Base-by-base conservation (phyloP, 1,140 invertebrate species). In the Apis cerana region DNA sequence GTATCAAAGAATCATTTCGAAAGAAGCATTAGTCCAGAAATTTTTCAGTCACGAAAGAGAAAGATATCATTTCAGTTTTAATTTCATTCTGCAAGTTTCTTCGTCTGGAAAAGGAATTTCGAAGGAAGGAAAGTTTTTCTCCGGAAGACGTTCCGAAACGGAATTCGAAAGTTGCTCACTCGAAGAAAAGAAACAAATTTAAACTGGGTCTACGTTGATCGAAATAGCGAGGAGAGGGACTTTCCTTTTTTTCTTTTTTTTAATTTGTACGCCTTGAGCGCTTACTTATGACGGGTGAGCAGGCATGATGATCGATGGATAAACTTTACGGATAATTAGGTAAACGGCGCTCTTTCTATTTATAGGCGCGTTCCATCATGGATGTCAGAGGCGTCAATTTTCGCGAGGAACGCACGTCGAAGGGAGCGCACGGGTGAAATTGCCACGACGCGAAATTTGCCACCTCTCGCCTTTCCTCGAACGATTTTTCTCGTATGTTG, bases 241-340 rank as follows among this genome's bases (percentile, higher is more conserved):
- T 27, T 27, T 27, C 27, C 27, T 27, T 62, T 80, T 67, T 75
- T 43, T 43, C 58, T 75, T 43, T 43, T 76, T 82, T 56, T 76
- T 69, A 82, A 69, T 82, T 75, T 58, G 72, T 33, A 70, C 68
- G 43, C 52, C 54, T n/a, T 33, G 48, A 69, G 80, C n/a, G 21
- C 17, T 59, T 43, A 72, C 23, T 50, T 15, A n/a, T 62, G 75
- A 78, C 68, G 74, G 74, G 61, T 70, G 64, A 81, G 48, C 52
- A 33, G 50, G 75, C 54, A 84, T 81, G 75, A 88, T 88, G 75
- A 88, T 88, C 59, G 75, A 79, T 82, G 74, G 82, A 79, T 78
- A 48, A 88, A 87, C 86, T 88, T 88, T 52, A 82, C 75, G 59
- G 79, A 56, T 62, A 88, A 87, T 87, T 69, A 87, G n/a, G 48